Base-by-base conservation (phyloP, 2,888 invertebrate genomes). In the Myopa tessellatipennis region DNA sequence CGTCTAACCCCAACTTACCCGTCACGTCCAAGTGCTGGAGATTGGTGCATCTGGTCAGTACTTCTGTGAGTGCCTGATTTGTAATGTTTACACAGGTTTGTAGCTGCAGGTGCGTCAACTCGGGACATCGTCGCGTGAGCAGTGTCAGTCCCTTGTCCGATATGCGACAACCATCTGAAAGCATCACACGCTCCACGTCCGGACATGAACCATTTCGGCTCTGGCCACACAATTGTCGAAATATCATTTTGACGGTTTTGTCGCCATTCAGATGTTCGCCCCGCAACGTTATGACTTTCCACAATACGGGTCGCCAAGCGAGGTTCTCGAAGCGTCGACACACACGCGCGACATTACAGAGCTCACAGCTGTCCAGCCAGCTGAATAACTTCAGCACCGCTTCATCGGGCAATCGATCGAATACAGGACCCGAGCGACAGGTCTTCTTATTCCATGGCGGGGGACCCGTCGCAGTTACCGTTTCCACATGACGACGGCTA, bases 1-100 rank as follows among this genome's bases (percentile, higher is more conserved):
- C 12, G 16, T 26, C 34, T 18, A 18, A 8, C 34, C 4, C 12
- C 0, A 36, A 79, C 89, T 90, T 87, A 95, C 95, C 96, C 81
- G 96, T 95, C 36, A 96, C 92, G 89, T 96, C 96, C 71, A 97
- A 91, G 89, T 96, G 95, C 89, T 95, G 94, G 77, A 97, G 90
- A 88, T 95, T 95, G 80, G 92, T 92, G 87, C 96, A 95, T 85
- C 94, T 93, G 4, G 95, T 93, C 76, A 94, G 92, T 10, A 96
- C 91, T 82, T 96, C 96, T 75, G 93, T 93, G 74, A 97, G 88
- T 0, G 95, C 93, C 68, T 93, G 91, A 83, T 96, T 95, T 73
- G 95, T 94, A 83, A 96, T 91, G 79, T 92, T 92, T 73, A 91
- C 91, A 82, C 95, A 94, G 3, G 93, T 93, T 79, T 94, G 94